A percentile compares a stretch with the other conserved stretches of the same genome.
phyloP scores from a whole-genome alignment of 1,140 invertebrate genomes.

The Bombus impatiens region DNA sequence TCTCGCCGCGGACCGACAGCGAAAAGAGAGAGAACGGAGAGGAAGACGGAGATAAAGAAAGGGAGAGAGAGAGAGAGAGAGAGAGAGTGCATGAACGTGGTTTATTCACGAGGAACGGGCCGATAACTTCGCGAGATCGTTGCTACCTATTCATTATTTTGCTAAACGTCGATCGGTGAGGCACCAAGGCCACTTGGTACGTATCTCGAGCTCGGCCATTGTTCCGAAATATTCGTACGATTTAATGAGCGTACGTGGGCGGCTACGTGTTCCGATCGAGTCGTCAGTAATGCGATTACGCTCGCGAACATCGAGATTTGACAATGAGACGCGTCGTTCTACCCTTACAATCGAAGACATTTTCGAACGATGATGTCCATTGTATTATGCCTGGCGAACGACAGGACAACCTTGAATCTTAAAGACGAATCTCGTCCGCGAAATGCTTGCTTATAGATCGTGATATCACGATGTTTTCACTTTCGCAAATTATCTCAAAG shows the following conservation, averaged over 20 bases:
- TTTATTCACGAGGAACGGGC: slow-evolving; percentile 64
- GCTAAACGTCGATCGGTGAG: slow-evolving; percentile 72
- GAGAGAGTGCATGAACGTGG: slow-evolving; percentile 47
- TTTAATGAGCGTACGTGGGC: slow-evolving; percentile 58
- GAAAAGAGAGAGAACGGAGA: slow-evolving; percentile 19
- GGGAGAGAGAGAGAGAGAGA: slow-evolving; percentile 51
- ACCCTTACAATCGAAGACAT: neutral
- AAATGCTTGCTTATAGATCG: neutral
- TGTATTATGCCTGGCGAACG: neutral
- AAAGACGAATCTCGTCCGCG: neutral
- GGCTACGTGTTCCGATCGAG: slow-evolving; percentile 3
- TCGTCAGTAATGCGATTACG: neutral
- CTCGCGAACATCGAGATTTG: neutral
- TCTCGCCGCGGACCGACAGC: slow-evolving; percentile 39
- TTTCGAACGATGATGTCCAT: neutral
- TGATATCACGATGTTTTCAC: too few species aligned
- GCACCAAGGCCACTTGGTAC: slow-evolving; percentile 67
- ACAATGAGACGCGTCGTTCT: too few species aligned
- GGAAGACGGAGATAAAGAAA: slow-evolving; percentile 31
- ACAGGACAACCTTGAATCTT: neutral
- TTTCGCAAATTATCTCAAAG: too few species aligned
- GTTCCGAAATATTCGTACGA: slow-evolving; percentile 68
- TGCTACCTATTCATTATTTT: slow-evolving; percentile 77
- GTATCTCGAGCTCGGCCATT: slow-evolving; percentile 45
- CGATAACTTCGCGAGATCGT: slow-evolving; percentile 67